These are phyloP conservation scores for Drosophila grimshawi DNA, from an alignment of 1,140 invertebrate species.

Conservation along the genomic window DNA sequence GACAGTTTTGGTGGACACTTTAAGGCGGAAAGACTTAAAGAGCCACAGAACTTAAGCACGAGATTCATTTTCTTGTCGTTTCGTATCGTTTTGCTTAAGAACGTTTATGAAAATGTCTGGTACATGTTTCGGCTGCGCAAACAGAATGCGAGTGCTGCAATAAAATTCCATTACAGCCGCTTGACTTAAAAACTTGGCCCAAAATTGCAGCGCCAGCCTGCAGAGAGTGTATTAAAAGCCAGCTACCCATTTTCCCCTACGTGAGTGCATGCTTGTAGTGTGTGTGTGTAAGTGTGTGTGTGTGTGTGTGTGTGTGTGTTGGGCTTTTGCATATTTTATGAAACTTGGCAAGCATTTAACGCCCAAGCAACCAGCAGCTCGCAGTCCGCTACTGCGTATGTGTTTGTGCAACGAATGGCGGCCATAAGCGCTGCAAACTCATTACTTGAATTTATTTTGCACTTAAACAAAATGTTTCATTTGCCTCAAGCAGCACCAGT, in stretches of 20 bases:
- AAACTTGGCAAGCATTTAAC: constrained; percentile 80
- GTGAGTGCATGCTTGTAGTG: constrained; percentile 50
- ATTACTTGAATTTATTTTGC: constrained; percentile 82
- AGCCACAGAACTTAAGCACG: constrained; percentile 11
- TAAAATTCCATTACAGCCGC: constrained; percentile 80
- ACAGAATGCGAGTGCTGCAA: constrained; percentile 75
- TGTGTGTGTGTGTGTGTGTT: constrained; percentile 40
- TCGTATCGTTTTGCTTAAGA: constrained; percentile 22
- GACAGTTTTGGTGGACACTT: constrained; percentile 54
- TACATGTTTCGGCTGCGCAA: constrained; percentile 78
- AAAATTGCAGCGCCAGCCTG: constrained; percentile 46
- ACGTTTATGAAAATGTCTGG: constrained; percentile 79
- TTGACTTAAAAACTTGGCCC: constrained; percentile 71
- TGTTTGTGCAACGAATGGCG: constrained; percentile 31
- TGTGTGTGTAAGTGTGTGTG: constrained; percentile 22
- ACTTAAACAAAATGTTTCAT: constrained; percentile 83
- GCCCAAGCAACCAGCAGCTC: constrained; percentile 22
- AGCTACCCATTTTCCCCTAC: constrained; percentile 60
- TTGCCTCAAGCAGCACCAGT: constrained; percentile 37
- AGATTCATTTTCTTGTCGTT: constrained; percentile 6
- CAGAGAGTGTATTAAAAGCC: constrained; percentile 75
- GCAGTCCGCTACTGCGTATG: constrained; percentile 22
- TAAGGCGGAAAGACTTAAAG: constrained; percentile 46
- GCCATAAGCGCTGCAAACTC: constrained; percentile 69
- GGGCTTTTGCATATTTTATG: constrained; percentile 77